A percentile compares a stretch with the other conserved stretches of the same genome.
Evolutionary conservation across 2,113 vertebrate species (phyloP).

Genomic region (Psittacula cyanocephala): DNA sequence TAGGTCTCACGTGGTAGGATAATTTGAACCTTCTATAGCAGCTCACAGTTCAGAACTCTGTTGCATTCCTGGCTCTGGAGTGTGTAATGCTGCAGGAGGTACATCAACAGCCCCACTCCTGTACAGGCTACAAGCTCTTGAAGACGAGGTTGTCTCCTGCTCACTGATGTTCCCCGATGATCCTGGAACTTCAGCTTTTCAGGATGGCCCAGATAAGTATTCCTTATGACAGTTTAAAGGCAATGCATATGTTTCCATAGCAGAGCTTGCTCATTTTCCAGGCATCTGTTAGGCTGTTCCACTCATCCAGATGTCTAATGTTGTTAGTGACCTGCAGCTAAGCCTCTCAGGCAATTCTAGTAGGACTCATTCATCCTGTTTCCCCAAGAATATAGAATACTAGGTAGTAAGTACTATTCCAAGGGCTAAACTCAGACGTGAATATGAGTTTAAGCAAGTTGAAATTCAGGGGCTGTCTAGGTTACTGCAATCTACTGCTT

Average conservation of each 20-base stretch:
- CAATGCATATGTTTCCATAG: background rate
- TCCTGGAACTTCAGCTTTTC: background rate
- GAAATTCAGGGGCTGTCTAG: background rate
- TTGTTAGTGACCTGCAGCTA: background rate
- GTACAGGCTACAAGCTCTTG: background rate
- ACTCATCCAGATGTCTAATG: background rate
- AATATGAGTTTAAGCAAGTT: background rate
- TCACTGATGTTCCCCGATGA: background rate
- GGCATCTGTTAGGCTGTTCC: background rate
- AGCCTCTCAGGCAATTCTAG: background rate
- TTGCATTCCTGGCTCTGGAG: background rate
- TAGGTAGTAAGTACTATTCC: background rate
- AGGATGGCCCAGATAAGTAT: background rate
- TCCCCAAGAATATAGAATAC: background rate
- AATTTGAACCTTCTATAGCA: background rate
- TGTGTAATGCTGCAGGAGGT: background rate
- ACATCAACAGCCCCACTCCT: background rate
- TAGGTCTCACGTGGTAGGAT: background rate
- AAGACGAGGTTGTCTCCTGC: background rate
- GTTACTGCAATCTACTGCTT: background rate
- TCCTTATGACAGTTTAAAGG: background rate
- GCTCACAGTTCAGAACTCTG: background rate
- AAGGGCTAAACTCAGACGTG: background rate
- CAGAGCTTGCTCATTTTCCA: background rate
- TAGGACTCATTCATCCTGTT: background rate